phyloP scores from a whole-genome alignment of 2,888 invertebrate species.

The Mimas tiliae region DNA sequence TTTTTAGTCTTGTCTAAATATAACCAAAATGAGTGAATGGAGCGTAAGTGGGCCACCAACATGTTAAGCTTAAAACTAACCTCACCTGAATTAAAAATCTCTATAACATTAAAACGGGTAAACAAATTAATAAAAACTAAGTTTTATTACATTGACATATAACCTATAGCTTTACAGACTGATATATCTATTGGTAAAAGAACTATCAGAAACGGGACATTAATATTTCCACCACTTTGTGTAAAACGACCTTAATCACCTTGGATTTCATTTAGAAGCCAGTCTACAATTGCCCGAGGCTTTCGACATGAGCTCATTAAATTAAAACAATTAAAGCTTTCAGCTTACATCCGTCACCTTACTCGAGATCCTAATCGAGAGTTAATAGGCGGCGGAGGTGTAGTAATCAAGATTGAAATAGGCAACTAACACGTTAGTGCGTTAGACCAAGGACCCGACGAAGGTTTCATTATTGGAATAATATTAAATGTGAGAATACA shows the following conservation, averaged over 20 bases:
- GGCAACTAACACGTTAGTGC: slow-evolving; percentile 11
- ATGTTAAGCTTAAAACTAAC: no score
- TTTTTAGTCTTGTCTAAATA: no score
- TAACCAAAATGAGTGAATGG: no score
- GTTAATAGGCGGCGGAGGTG: slow-evolving; percentile 20
- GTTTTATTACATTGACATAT: no score
- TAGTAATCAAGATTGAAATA: slow-evolving; percentile 20
- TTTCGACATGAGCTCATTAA: slow-evolving; percentile 21
- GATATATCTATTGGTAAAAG: no score
- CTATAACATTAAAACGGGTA: no score
- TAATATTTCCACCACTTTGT: no score
- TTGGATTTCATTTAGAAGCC: slow-evolving; percentile 11
- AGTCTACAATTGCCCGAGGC: slow-evolving; percentile 7
- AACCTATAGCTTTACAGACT: no score
- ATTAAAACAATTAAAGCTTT: slow-evolving; percentile 24
- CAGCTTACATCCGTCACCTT: slow-evolving; percentile 22
- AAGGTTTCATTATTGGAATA: slow-evolving; percentile 1
- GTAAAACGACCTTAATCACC: neutral
- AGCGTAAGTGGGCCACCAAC: no score
- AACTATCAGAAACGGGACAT: no score
- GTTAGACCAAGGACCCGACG: slow-evolving; percentile 5
- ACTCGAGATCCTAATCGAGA: slow-evolving; percentile 19
- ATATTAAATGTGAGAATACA: neutral
- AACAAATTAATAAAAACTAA: no score
- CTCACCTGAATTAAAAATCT: no score